These are phyloP conservation scores for Tortricodes alternella DNA, from an alignment of 2,888 invertebrate species.

Conservation along the genomic window DNA sequence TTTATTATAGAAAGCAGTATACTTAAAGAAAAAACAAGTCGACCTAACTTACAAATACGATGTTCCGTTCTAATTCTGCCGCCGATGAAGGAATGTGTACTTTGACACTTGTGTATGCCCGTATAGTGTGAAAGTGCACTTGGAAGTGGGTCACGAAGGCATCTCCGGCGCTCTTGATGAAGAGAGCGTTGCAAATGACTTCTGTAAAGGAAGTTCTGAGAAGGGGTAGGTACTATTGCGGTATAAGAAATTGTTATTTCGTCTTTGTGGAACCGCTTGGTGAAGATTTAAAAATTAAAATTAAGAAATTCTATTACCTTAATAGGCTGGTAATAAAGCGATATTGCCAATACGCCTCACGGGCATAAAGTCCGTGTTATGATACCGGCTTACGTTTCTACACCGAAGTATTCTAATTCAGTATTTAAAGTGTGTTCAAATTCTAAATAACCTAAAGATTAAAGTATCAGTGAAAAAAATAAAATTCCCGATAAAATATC, in stretches of 20 bases:
- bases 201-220: conserved; percentile 25
- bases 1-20: too few relatives aligned
- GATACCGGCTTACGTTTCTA: too few relatives aligned
- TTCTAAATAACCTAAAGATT: too few relatives aligned
- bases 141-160: conserved; percentile 60
- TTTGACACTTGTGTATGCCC: conserved; percentile 38
- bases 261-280: neutral
- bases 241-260: too few relatives aligned
- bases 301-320: too few relatives aligned
- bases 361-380: too few relatives aligned
- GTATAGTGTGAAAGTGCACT: conserved; percentile 50
- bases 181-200: conserved; percentile 40
- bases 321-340: too few relatives aligned
- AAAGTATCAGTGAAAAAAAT: neutral
- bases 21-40: too few relatives aligned
- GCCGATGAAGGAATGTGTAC: conserved; percentile 10
- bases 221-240: neutral
- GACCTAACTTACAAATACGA: conserved; percentile 1
- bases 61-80: conserved; percentile 8
- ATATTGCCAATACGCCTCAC: too few relatives aligned
- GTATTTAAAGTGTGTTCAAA: too few relatives aligned
- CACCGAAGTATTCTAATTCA: too few relatives aligned
- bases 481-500: neutral
- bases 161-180: conserved; percentile 43
- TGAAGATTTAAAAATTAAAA: too few relatives aligned